These are phyloP conservation scores for Papilio glaucus DNA, from an alignment of 1,140 invertebrate species.

Conservation along the genomic window DNA sequence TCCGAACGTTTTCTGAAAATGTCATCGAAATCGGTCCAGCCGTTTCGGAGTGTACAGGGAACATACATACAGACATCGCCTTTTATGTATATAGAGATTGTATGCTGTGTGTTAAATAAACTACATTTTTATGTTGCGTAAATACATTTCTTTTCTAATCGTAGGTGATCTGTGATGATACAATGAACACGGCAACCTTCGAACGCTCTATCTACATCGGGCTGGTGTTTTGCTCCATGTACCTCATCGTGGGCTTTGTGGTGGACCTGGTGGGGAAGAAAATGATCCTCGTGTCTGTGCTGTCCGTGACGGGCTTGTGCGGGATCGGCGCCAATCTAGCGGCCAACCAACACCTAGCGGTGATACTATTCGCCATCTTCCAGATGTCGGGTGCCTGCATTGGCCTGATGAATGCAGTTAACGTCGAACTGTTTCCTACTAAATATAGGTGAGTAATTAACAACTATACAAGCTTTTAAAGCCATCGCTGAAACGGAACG, in stretches of 20 bases:
- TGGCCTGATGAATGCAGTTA: slow-evolving; percentile 76
- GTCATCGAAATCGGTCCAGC: too few relatives aligned
- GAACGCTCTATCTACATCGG: slow-evolving; percentile 76
- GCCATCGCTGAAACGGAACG: too few relatives aligned
- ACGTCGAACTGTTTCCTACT: slow-evolving; percentile 77
- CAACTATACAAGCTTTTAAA: too few relatives aligned
- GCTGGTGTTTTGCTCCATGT: slow-evolving; percentile 76
- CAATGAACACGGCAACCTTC: slow-evolving; percentile 72
- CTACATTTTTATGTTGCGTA: too few relatives aligned
- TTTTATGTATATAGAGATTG: too few relatives aligned
- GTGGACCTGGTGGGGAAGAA: slow-evolving; percentile 77
- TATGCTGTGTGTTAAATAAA: too few relatives aligned
- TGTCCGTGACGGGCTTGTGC: slow-evolving; percentile 60
- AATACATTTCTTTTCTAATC: background rate
- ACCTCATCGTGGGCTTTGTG: slow-evolving; percentile 73
- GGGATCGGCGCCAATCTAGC: slow-evolving; percentile 63
- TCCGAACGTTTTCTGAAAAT: too few relatives aligned
- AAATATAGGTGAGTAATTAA: slow-evolving; percentile 71
- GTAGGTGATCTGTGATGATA: slow-evolving; percentile 65
- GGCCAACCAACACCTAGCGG: slow-evolving; percentile 56
- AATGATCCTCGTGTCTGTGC: slow-evolving; percentile 62
- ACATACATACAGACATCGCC: too few relatives aligned
- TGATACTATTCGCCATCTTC: slow-evolving; percentile 73
- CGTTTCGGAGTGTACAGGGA: too few relatives aligned
- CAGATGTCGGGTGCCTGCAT: slow-evolving; percentile 79